A percentile compares a stretch with the other conserved stretches of the same genome.
Evolutionary conservation across 2,888 invertebrate species (phyloP).

Genomic region (Thereva nobilitata): DNA sequence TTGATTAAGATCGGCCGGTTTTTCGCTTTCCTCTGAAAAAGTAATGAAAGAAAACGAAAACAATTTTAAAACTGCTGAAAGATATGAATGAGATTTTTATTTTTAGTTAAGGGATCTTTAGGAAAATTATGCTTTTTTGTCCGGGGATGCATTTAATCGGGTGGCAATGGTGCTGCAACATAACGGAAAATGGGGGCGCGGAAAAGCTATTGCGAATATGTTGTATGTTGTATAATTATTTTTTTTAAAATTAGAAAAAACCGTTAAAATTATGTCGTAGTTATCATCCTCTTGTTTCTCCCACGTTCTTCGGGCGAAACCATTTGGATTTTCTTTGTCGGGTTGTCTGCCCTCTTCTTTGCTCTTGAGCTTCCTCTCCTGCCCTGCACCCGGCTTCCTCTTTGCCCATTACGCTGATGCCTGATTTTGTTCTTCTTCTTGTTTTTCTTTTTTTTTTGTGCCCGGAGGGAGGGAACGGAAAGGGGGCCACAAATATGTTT

Average conservation of each 20-base stretch:
- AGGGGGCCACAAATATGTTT: slow-evolving; percentile 17
- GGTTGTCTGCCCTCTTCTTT: slow-evolving; percentile 40
- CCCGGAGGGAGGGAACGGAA: too few species aligned
- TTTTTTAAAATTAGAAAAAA: too few species aligned
- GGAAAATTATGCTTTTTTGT: too few species aligned
- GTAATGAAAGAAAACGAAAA: neutral
- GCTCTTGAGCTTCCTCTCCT: slow-evolving; percentile 36
- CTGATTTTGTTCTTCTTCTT: slow-evolving; percentile 32
- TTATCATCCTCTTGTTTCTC: neutral
- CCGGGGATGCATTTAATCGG: too few species aligned
- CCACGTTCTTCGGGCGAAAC: slow-evolving; percentile 36
- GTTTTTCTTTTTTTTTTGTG: neutral
- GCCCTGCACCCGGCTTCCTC: slow-evolving; percentile 25
- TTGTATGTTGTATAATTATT: too few species aligned
- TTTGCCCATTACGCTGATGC: slow-evolving; percentile 22
- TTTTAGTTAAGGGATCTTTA: too few species aligned
- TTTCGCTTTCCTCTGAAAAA: slow-evolving; percentile 63
- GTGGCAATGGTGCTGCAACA: too few species aligned
- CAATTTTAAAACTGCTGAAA: neutral
- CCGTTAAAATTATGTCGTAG: too few species aligned
- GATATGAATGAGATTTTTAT: too few species aligned
- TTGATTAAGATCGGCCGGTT: slow-evolving; percentile 65
- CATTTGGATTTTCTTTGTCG: slow-evolving; percentile 22
- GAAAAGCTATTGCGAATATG: too few species aligned
- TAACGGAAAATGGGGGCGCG: too few species aligned